Evolutionary conservation across 53 echinoderm and acorn worm species (phyloP).

Genomic region (Holothuria leucospilota): DNA sequence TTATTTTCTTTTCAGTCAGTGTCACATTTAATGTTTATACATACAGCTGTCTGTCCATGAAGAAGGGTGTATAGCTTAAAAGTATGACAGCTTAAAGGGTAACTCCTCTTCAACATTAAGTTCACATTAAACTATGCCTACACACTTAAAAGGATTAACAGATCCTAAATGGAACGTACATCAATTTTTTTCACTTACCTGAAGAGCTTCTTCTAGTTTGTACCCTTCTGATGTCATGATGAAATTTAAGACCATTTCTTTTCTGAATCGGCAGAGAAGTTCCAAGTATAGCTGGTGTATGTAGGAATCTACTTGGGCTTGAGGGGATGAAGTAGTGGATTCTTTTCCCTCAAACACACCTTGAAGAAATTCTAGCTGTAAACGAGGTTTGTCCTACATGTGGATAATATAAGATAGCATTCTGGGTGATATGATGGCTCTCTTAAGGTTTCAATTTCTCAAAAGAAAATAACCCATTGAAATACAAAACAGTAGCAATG

Average conservation of each 20-base stretch:
- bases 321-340: slow-evolving; percentile 69
- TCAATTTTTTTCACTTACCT: slow-evolving; percentile 39
- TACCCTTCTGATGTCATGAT: slow-evolving; percentile 89
- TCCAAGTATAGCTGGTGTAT: slow-evolving; percentile 94
- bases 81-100: too few relatives aligned
- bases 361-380: slow-evolving; percentile 92
- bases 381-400: slow-evolving; percentile 64
- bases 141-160: too few relatives aligned
- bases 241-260: slow-evolving; percentile 74
- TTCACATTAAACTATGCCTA: too few relatives aligned
- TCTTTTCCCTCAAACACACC: slow-evolving; percentile 92
- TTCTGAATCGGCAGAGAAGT: slow-evolving; percentile 85
- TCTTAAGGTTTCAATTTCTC: too few relatives aligned
- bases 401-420: background rate
- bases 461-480: too few relatives aligned
- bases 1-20: too few relatives aligned
- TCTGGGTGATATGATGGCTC: too few relatives aligned
- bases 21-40: too few relatives aligned
- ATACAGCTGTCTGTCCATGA: background rate
- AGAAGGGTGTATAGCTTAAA: background rate
- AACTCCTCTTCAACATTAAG: too few relatives aligned
- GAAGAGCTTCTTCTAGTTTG: slow-evolving; percentile 88
- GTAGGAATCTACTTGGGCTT: slow-evolving; percentile 78
- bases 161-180: too few relatives aligned
- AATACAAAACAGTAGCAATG: too few relatives aligned